Percentiles rank a stretch among this genome's conserved stretches.
Conservation (phyloP, 2,113 vertebrate genomes). For the Grallaria varia region DNA sequence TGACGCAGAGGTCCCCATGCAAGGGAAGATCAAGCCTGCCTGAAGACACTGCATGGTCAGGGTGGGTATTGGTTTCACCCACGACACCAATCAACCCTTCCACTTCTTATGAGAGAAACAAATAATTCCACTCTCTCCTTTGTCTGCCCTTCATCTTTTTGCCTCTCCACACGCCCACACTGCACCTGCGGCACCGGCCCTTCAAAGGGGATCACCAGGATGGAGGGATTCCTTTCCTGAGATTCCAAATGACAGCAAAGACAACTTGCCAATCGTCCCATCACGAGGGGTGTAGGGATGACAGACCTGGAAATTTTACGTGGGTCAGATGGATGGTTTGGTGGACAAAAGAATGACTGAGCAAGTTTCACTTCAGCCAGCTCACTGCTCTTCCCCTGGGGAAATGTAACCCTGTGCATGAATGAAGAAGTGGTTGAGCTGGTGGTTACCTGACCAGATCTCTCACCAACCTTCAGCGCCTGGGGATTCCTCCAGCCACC, state of each 20-base stretch:
- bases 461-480: neutral
- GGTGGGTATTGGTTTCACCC: neutral
- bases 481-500: neutral
- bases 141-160: neutral
- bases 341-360: neutral
- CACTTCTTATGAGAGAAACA: neutral
- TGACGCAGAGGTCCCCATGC: rapidly evolving
- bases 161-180: neutral
- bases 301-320: neutral
- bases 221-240: neutral
- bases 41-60: neutral
- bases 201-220: rapidly evolving
- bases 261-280: neutral
- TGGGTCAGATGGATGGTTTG: neutral
- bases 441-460: neutral
- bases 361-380: neutral
- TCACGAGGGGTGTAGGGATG: rapidly evolving
- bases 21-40: neutral
- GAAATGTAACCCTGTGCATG: neutral
- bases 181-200: neutral
- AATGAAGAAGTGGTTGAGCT: neutral
- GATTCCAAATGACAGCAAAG: neutral
- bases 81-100: neutral
- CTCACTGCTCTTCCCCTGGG: neutral
- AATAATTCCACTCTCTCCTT: neutral